These are phyloP conservation scores for Microchirus variegatus DNA, from an alignment of 2,797 vertebrate species.

Conservation along the genomic window DNA sequence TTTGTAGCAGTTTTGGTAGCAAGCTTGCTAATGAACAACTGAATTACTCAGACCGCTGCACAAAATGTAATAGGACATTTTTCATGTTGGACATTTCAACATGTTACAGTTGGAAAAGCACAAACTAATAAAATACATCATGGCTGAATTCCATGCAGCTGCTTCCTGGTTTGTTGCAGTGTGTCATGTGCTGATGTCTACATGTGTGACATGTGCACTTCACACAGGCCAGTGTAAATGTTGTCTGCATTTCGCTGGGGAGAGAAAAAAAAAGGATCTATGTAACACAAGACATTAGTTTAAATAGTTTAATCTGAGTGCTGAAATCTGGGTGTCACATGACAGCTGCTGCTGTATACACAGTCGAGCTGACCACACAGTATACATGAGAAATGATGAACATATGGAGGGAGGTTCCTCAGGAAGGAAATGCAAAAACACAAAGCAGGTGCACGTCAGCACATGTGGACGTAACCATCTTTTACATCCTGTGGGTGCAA, in stretches of 20 bases:
- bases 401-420: conserved; percentile 41
- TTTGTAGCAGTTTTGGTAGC: too few relatives aligned
- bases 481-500: neutral
- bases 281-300: conserved; percentile 19
- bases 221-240: too few relatives aligned
- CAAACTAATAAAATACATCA: too few relatives aligned
- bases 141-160: too few relatives aligned
- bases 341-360: conserved; percentile 52
- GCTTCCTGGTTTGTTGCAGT: too few relatives aligned
- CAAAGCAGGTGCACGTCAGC: conserved; percentile 35
- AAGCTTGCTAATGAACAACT: too few relatives aligned
- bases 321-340: conserved; percentile 38
- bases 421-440: conserved; percentile 22
- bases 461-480: neutral
- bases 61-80: too few relatives aligned
- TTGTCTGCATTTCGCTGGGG: neutral
- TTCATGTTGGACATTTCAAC: neutral
- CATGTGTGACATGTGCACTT: too few relatives aligned
- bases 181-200: too few relatives aligned
- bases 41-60: too few relatives aligned
- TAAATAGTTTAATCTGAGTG: conserved; percentile 10
- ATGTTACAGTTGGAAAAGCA: too few relatives aligned
- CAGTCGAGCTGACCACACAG: conserved; percentile 41
- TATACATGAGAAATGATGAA: conserved; percentile 39
- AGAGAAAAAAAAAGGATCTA: neutral